A percentile compares a stretch with the other conserved stretches of the same genome.
Evolutionary conservation across 2,888 invertebrate genomes (phyloP).

Genomic region (Cheilosia soror): DNA sequence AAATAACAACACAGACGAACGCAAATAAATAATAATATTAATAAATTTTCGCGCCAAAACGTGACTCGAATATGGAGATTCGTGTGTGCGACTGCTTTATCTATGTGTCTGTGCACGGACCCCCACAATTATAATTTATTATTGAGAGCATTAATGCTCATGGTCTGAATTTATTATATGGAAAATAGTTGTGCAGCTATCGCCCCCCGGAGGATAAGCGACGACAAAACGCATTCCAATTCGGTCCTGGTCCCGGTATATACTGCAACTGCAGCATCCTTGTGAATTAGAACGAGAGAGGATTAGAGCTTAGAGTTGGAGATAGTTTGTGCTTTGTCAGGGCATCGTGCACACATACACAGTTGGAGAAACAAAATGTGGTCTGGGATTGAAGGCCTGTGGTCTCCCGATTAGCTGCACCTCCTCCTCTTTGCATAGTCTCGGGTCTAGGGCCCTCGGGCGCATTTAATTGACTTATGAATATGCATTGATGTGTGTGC

Average conservation of each 20-base stretch:
- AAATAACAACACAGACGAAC: slow-evolving; percentile 48
- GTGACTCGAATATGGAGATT: slow-evolving; percentile 69
- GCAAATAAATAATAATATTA: slow-evolving; percentile 75
- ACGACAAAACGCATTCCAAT: slow-evolving; percentile 65
- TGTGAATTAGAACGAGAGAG: slow-evolving; percentile 31
- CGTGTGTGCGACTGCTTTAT: slow-evolving; percentile 18
- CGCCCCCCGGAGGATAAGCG: slow-evolving; percentile 59
- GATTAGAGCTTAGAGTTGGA: slow-evolving; percentile 26
- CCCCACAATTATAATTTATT: slow-evolving; percentile 75
- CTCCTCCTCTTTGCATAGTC: slow-evolving; percentile 6
- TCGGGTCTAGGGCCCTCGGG: slow-evolving; percentile 43
- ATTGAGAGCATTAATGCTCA: slow-evolving; percentile 73
- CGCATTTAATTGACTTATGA: slow-evolving; percentile 74
- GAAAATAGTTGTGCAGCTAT: slow-evolving; percentile 62
- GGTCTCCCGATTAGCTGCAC: slow-evolving; percentile 60
- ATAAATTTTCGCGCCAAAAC: slow-evolving; percentile 75
- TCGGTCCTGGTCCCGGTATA: slow-evolving; percentile 5
- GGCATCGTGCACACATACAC: slow-evolving; percentile 8
- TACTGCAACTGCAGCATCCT: slow-evolving; percentile 34
- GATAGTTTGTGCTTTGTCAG: slow-evolving; percentile 23
- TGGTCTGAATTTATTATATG: slow-evolving; percentile 73
- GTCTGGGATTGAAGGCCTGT: slow-evolving; percentile 51
- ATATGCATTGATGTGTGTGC: slow-evolving; percentile 68
- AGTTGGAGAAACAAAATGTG: slow-evolving; percentile 42
- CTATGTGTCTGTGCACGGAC: slow-evolving; percentile 26